A percentile compares a stretch with the other conserved stretches of the same genome.
Evolutionary conservation across 2,113 vertebrate species (phyloP).

Genomic region (Hippocampus mohnikei): DNA sequence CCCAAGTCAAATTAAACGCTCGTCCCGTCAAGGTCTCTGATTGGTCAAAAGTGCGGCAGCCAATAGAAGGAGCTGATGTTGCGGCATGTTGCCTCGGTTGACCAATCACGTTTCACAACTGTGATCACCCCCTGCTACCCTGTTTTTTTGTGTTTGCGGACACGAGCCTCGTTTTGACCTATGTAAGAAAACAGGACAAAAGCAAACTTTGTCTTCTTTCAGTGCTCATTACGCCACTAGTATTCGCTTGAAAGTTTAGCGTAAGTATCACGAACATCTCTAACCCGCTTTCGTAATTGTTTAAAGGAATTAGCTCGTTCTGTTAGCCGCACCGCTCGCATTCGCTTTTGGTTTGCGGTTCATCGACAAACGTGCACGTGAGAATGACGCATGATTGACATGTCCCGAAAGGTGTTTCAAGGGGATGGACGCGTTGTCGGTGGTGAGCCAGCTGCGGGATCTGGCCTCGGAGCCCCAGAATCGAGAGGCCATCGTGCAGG

Average conservation of each 20-base stretch:
- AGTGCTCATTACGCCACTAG: rapidly evolving
- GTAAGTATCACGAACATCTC: rapidly evolving
- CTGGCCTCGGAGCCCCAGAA: slow-evolving; percentile 77
- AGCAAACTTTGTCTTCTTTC: neutral
- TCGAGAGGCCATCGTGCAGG: slow-evolving; percentile 70
- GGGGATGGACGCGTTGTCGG: slow-evolving; percentile 71
- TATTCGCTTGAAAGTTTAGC: rapidly evolving
- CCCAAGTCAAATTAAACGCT: slow-evolving; percentile 75
- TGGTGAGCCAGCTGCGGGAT: slow-evolving; percentile 72
- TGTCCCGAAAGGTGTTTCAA: neutral
- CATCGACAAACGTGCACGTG: neutral
- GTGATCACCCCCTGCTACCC: slow-evolving; percentile 22
- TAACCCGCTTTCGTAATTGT: neutral
- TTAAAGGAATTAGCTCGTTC: slow-evolving; percentile 10
- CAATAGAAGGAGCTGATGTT: slow-evolving; percentile 47
- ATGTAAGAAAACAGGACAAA: slow-evolving; percentile 40
- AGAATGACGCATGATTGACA: neutral
- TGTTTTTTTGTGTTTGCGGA: slow-evolving; percentile 58
- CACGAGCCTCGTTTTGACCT: slow-evolving; percentile 5
- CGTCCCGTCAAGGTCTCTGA: slow-evolving; percentile 26
- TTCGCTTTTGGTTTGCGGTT: neutral
- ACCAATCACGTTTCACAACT: slow-evolving; percentile 55
- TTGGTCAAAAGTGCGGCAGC: slow-evolving; percentile 52
- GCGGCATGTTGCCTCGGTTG: neutral
- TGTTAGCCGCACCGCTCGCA: neutral